Evolutionary conservation across 2,888 invertebrate species (phyloP).

Genomic region (Dryobotodes eremita): DNA sequence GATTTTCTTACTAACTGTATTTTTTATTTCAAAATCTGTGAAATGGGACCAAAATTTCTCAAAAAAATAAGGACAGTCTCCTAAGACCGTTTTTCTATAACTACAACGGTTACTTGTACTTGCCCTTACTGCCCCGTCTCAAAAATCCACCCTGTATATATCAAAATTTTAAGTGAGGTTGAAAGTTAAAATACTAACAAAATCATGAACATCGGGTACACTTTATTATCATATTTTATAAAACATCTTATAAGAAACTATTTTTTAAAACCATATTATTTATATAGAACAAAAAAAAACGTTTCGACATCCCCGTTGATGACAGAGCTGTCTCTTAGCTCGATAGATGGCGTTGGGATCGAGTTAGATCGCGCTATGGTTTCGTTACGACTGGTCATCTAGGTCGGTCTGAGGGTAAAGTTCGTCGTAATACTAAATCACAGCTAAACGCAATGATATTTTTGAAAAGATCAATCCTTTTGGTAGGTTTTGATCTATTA

Average conservation of each 20-base stretch:
- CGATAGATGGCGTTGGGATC: constrained; percentile 20
- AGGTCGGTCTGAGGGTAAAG: not conserved
- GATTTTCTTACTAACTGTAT: too few relatives aligned
- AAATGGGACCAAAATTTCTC: too few relatives aligned
- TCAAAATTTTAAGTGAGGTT: too few relatives aligned
- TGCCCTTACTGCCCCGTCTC: too few relatives aligned
- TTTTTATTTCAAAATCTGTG: too few relatives aligned
- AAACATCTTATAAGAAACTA: not conserved
- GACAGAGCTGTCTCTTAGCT: not conserved
- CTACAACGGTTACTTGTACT: too few relatives aligned
- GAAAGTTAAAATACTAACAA: not conserved
- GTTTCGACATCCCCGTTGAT: not conserved
- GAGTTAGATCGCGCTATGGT: not conserved
- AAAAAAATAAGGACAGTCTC: too few relatives aligned
- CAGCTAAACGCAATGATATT: too few relatives aligned
- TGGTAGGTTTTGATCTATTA: not conserved
- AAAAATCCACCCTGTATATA: too few relatives aligned
- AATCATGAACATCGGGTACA: not conserved
- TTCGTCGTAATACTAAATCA: too few relatives aligned
- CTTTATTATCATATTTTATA: not conserved
- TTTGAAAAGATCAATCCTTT: not conserved
- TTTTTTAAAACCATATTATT: not conserved
- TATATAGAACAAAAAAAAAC: not conserved
- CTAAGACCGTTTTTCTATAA: too few relatives aligned
- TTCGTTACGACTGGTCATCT: not conserved